A percentile compares a stretch with the other conserved stretches of the same genome.
Evolutionary conservation across 2,797 vertebrate species (phyloP).

Genomic region (Erpetoichthys calabaricus): DNA sequence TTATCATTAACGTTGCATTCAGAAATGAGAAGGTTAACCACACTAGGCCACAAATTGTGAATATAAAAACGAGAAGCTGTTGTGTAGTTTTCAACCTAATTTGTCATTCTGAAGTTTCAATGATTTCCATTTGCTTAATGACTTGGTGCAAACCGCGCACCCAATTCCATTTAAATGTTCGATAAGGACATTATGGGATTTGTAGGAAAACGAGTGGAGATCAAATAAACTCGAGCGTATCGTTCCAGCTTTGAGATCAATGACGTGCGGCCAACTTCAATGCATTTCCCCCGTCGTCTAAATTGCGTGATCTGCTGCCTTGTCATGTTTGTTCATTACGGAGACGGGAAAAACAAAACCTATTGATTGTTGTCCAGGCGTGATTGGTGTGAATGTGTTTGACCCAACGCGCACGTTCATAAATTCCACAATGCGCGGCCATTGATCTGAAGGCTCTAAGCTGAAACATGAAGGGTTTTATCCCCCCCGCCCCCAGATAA

Average conservation of each 20-base stretch:
- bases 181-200: constrained; percentile 33
- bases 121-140: constrained; percentile 31
- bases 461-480: constrained; percentile 34
- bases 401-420: constrained; percentile 56
- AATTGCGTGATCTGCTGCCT: constrained; percentile 58
- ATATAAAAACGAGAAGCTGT: too few relatives aligned
- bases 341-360: constrained; percentile 39
- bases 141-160: constrained; percentile 23
- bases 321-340: constrained; percentile 67
- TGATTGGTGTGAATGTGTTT: constrained; percentile 44
- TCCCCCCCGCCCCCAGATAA: constrained; percentile 28
- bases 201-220: constrained; percentile 23
- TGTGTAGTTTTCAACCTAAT: constrained; percentile 15
- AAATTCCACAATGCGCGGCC: constrained; percentile 56
- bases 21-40: too few relatives aligned
- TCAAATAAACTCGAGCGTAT: constrained; percentile 23
- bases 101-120: constrained; percentile 28
- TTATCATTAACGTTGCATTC: too few relatives aligned
- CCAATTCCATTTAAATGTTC: constrained; percentile 33
- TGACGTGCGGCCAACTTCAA: constrained; percentile 40
- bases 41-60: too few relatives aligned
- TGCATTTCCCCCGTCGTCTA: constrained; percentile 45
- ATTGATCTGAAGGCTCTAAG: constrained; percentile 51
- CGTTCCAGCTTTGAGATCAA: constrained; percentile 47
- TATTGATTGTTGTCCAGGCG: constrained; percentile 57